Conservation (phyloP, 2,888 invertebrate genomes). For the Drosophila kambysellisi region DNA sequence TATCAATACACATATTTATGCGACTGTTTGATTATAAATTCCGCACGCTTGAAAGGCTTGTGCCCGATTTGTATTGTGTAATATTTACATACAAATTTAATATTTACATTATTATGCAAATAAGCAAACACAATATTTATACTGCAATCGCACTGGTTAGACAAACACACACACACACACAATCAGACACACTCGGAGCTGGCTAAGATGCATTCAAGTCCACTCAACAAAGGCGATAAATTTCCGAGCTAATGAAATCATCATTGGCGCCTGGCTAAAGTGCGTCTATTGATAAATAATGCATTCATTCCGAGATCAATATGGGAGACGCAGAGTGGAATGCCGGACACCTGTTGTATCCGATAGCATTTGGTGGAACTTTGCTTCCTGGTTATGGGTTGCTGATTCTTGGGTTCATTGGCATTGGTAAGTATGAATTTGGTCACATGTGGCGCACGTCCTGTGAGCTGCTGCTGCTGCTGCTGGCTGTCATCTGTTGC, state of each 20-base stretch:
- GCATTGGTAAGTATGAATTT: slow-evolving; percentile 43
- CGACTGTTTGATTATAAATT: slow-evolving; percentile 11
- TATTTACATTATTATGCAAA: slow-evolving; percentile 45
- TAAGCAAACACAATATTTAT: slow-evolving; percentile 51
- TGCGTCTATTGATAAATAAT: slow-evolving; percentile 54
- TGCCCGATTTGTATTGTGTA: slow-evolving; percentile 6
- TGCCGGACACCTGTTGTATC: slow-evolving; percentile 64
- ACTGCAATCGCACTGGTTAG: slow-evolving; percentile 31
- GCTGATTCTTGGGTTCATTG: slow-evolving; percentile 59
- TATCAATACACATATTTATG: neutral
- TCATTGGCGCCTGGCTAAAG: slow-evolving; percentile 31
- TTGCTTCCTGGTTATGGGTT: slow-evolving; percentile 67
- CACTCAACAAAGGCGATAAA: slow-evolving; percentile 41
- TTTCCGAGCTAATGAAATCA: slow-evolving; percentile 54
- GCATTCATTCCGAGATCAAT: slow-evolving; percentile 23
- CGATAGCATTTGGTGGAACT: slow-evolving; percentile 34
- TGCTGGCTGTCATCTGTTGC: slow-evolving; percentile 70
- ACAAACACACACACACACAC: neutral
- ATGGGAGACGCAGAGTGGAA: slow-evolving; percentile 9
- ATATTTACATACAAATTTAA: slow-evolving; percentile 38
- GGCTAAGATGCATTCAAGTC: slow-evolving; percentile 7
- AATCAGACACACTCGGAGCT: neutral
- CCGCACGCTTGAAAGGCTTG: slow-evolving; percentile 13
- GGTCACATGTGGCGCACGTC: slow-evolving; percentile 73
- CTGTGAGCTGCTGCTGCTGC: slow-evolving; percentile 32